A percentile compares a stretch with the other conserved stretches of the same genome.
These are phyloP conservation scores for Drosophila kanekoi DNA, from an alignment of 2,888 invertebrate genomes.

Conservation along the genomic window DNA sequence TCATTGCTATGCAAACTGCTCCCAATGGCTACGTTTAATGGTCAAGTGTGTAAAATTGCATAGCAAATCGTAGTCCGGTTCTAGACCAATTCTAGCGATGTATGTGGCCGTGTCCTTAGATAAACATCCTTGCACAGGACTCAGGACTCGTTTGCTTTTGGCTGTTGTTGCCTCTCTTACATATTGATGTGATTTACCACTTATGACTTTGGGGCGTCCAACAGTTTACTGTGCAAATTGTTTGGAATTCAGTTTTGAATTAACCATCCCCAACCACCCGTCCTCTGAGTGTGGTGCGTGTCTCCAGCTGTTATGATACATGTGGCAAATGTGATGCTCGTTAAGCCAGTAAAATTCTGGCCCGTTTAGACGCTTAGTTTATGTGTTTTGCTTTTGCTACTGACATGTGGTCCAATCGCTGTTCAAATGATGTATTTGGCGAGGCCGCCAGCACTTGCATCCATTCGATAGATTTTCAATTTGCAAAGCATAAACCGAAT, in stretches of 20 bases:
- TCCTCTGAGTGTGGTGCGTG: not conserved
- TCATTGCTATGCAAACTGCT: conserved; percentile 82
- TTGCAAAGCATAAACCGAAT: conserved; percentile 10
- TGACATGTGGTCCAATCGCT: conserved; percentile 38
- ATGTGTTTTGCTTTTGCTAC: conserved; percentile 37
- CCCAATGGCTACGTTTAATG: conserved; percentile 82
- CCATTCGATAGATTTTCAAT: conserved; percentile 42
- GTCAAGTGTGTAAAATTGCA: conserved; percentile 83
- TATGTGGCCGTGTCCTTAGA: conserved; percentile 60
- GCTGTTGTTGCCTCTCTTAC: conserved; percentile 56
- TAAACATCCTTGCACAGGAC: conserved; percentile 71
- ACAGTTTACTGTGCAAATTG: conserved; percentile 76
- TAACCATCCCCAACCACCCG: conserved; percentile 34
- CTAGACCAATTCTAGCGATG: conserved; percentile 28
- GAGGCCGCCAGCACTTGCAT: conserved; percentile 15
- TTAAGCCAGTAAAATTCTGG: conserved; percentile 50
- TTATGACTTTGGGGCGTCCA: conserved; percentile 75
- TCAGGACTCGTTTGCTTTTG: conserved; percentile 22
- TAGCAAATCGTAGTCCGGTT: conserved; percentile 71
- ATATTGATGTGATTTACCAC: conserved; percentile 83
- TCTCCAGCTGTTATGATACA: conserved; percentile 43
- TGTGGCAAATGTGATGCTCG: conserved; percentile 51
- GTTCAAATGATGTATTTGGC: conserved; percentile 38
- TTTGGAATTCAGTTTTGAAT: conserved; percentile 80
- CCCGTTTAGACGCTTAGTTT: conserved; percentile 54